Percentiles rank a stretch among this genome's conserved stretches.
phyloP scores from a whole-genome alignment of 2,888 invertebrate species.

The Dynastes hyllus region DNA sequence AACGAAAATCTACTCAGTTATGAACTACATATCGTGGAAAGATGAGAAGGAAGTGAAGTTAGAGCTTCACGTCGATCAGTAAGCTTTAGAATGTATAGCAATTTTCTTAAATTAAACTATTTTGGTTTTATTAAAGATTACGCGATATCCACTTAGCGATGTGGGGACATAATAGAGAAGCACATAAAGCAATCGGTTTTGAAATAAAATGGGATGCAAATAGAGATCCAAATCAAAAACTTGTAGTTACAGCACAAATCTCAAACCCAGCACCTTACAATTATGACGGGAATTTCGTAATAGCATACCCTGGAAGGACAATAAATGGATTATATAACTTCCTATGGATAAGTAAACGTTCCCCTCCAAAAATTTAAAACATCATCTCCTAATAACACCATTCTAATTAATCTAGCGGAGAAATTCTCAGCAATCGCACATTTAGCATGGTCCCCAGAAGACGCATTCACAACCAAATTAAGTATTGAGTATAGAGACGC shows the following conservation, averaged over 20 bases:
- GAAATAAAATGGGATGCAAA: conserved; percentile 92
- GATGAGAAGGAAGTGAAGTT: conserved; percentile 79
- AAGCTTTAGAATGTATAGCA: conserved; percentile 65
- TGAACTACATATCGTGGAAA: conserved; percentile 78
- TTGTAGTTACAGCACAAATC: conserved; percentile 77
- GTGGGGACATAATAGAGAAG: conserved; percentile 76
- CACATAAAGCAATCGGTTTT: conserved; percentile 79
- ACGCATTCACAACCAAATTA: conserved; percentile 77
- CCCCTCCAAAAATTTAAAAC: conserved; percentile 1
- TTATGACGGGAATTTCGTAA: conserved; percentile 76
- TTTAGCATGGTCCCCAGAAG: conserved; percentile 82
- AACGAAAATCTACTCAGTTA: conserved; percentile 80
- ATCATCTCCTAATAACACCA: neutral
- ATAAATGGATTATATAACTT: conserved; percentile 81
- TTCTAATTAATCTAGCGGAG: conserved; percentile 62
- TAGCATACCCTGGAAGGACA: conserved; percentile 85
- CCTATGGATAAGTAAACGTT: conserved; percentile 71
- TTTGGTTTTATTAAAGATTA: conserved; percentile 71
- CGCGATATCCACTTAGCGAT: conserved; percentile 83
- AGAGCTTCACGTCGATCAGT: conserved; percentile 87
- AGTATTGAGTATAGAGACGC: conserved; percentile 75
- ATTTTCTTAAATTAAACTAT: conserved; percentile 45
- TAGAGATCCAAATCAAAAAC: conserved; percentile 84
- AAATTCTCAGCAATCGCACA: conserved; percentile 73
- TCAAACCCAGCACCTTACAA: conserved; percentile 77